These are phyloP conservation scores for Metaphire vulgaris DNA, from an alignment of 1,140 invertebrate genomes.

Conservation along the genomic window DNA sequence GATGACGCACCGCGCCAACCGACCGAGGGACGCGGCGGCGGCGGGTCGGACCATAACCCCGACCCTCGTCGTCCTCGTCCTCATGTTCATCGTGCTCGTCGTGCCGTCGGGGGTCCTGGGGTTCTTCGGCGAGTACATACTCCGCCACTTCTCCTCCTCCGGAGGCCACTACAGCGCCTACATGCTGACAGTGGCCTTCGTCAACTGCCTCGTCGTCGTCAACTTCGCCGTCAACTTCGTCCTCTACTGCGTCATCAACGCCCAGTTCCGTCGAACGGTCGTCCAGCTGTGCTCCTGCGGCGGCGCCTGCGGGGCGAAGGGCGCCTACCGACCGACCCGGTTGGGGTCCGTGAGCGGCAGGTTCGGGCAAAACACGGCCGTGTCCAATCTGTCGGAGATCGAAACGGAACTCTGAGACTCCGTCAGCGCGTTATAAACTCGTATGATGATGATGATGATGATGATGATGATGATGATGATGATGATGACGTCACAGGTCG, in stretches of 20 bases:
- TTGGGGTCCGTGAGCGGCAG: neutral
- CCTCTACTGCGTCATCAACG: slow-evolving; percentile 49
- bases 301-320: neutral
- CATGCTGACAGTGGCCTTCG: slow-evolving; percentile 37
- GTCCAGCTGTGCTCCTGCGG: slow-evolving; percentile 18
- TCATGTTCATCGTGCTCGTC: slow-evolving; percentile 18
- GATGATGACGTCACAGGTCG: too few relatives aligned
- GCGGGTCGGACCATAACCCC: neutral
- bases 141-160: neutral
- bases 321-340: neutral
- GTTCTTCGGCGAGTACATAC: slow-evolving; percentile 12
- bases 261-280: slow-evolving; percentile 43
- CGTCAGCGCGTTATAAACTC: too few relatives aligned
- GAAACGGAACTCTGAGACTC: neutral
- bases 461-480: too few relatives aligned
- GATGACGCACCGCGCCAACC: slow-evolving; percentile 11
- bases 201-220: slow-evolving; percentile 46
- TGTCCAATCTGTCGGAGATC: neutral
- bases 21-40: neutral
- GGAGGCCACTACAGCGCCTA: slow-evolving; percentile 6
- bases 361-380: neutral
- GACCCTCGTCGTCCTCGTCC: slow-evolving; percentile 5
- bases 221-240: slow-evolving; percentile 49
- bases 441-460: too few relatives aligned
- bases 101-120: slow-evolving; percentile 4